phyloP scores from a whole-genome alignment of 2,113 vertebrate genomes.

The Triplophysa rosa region DNA sequence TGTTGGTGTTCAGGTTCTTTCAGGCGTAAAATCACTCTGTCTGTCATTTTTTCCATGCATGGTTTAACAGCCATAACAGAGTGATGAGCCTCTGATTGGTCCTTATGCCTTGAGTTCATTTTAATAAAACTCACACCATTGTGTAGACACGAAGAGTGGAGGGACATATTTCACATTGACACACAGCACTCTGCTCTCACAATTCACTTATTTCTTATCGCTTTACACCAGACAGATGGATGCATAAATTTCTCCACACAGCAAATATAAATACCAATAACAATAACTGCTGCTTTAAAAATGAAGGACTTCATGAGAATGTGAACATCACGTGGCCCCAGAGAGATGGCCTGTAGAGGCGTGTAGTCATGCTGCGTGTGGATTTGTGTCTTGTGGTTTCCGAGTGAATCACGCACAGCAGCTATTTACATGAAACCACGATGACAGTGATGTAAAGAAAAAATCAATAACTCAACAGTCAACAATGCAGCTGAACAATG shows the following conservation, averaged over 20 bases:
- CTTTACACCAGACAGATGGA: constrained; percentile 23
- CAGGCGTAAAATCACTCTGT: constrained; percentile 36
- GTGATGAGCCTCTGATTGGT: constrained; percentile 40
- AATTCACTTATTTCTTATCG: constrained; percentile 43
- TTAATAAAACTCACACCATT: constrained; percentile 36
- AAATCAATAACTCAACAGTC: background rate
- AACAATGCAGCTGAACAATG: background rate
- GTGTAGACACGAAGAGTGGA: constrained; percentile 35
- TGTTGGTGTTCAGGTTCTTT: background rate
- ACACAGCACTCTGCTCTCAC: constrained; percentile 28
- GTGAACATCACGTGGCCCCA: background rate
- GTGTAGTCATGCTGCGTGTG: background rate
- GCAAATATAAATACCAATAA: constrained; percentile 48
- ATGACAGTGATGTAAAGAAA: background rate
- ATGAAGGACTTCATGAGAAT: constrained; percentile 33
- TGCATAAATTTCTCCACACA: constrained; percentile 37
- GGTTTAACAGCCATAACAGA: constrained; percentile 32
- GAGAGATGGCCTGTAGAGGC: background rate
- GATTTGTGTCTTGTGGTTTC: background rate
- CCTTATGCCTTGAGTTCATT: constrained; percentile 32
- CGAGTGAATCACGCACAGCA: background rate
- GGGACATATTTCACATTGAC: constrained; percentile 45
- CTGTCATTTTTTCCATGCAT: constrained; percentile 24
- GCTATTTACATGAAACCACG: background rate
- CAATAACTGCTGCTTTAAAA: constrained; percentile 40